Conservation (phyloP, 35 echinoderm and acorn worm species). For the Ophioderma brevispina region DNA sequence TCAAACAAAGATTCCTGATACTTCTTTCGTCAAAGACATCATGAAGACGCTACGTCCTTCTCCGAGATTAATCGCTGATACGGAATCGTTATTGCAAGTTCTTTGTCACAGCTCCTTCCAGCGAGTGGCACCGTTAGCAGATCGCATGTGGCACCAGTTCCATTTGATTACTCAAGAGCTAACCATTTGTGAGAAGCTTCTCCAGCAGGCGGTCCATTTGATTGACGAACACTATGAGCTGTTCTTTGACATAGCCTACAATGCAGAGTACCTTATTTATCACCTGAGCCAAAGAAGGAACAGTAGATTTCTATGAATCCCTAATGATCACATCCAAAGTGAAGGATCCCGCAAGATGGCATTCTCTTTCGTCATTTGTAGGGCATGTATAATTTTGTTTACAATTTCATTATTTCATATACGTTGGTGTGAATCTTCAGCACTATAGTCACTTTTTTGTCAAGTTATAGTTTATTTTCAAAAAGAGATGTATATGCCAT, state of each 20-base stretch:
- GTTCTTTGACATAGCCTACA: slow-evolving; percentile 34
- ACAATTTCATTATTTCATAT: no score
- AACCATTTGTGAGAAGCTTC: slow-evolving; percentile 8
- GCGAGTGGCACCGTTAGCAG: slow-evolving; percentile 6
- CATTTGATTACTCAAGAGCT: slow-evolving; percentile 21
- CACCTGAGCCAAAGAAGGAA: slow-evolving; percentile 22
- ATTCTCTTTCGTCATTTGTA: slow-evolving; percentile 30
- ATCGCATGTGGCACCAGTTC: background rate
- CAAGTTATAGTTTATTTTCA: no score
- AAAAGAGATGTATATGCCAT: no score
- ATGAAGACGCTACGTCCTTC: background rate
- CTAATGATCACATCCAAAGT: background rate
- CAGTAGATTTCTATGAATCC: slow-evolving; percentile 30
- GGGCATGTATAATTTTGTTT: background rate
- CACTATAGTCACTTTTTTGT: no score
- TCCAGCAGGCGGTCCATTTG: slow-evolving; percentile 5
- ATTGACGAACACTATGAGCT: slow-evolving; percentile 31
- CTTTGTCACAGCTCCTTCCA: slow-evolving; percentile 1
- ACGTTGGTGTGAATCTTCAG: no score
- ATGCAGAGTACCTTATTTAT: slow-evolving; percentile 36
- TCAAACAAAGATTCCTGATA: background rate
- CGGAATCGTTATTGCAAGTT: slow-evolving; percentile 29
- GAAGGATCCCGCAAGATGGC: background rate
- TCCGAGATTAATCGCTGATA: background rate
- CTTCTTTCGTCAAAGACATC: background rate